These are phyloP conservation scores for Chaenogobius annularis DNA, from an alignment of 2,113 vertebrate species.

Conservation along the genomic window DNA sequence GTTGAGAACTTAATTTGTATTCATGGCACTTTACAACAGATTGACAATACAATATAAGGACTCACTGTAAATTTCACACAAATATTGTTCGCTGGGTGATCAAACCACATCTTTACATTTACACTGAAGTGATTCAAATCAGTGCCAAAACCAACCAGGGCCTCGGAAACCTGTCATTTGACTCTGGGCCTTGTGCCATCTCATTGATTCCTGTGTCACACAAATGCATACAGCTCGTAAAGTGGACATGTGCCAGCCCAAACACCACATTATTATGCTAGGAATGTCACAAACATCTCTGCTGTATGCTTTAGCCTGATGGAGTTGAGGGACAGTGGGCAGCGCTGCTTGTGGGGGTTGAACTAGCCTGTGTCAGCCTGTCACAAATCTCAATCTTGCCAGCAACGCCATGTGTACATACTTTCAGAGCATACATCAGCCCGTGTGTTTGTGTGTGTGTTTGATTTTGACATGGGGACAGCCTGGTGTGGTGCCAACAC, in stretches of 20 bases:
- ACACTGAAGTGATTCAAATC: background rate
- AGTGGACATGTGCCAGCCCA: constrained; percentile 6
- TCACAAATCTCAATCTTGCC: constrained; percentile 62
- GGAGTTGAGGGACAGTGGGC: constrained; percentile 50
- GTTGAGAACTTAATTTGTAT: background rate
- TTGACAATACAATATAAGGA: background rate
- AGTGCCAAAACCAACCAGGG: background rate
- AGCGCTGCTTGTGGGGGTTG: constrained; percentile 54
- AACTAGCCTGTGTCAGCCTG: constrained; percentile 68
- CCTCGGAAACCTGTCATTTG: background rate
- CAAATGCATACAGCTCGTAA: background rate
- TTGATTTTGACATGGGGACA: constrained; percentile 52
- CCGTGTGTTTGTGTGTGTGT: constrained; percentile 29
- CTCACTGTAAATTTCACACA: background rate
- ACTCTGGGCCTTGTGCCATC: background rate
- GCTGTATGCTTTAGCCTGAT: constrained; percentile 54
- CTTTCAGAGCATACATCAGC: constrained; percentile 32
- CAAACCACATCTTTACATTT: background rate
- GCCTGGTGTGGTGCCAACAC: constrained; percentile 54
- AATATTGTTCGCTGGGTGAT: background rate
- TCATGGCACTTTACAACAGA: background rate
- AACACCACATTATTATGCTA: background rate
- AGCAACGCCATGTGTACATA: constrained; percentile 53
- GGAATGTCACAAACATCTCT: background rate
- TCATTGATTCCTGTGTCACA: constrained; percentile 3